Evolutionary conservation across 2,888 invertebrate genomes (phyloP).

Genomic region (Protula sp.): DNA sequence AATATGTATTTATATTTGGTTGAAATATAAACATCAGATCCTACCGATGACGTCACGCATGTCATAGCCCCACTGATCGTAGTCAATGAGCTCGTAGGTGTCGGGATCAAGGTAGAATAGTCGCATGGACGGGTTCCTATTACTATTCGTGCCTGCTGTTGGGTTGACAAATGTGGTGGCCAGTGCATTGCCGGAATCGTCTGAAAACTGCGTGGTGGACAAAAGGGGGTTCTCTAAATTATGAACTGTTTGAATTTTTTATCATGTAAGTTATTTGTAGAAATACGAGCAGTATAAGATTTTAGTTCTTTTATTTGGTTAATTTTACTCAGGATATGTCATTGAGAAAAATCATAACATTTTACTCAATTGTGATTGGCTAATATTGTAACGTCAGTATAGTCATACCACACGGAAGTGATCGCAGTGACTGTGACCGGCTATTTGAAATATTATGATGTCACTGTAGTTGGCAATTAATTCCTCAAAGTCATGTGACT

Average conservation of each 20-base stretch:
- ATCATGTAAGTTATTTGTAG: no score
- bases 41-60: neutral
- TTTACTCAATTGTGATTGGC: no score
- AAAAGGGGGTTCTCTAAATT: no score
- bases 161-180: slow-evolving; percentile 5
- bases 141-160: slow-evolving; percentile 5
- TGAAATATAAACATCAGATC: no score
- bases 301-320: no score
- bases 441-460: slow-evolving; percentile 16
- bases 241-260: no score
- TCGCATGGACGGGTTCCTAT: slow-evolving; percentile 16
- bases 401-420: slow-evolving; percentile 17
- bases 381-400: no score
- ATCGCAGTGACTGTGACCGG: slow-evolving; percentile 24
- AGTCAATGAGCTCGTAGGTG: slow-evolving; percentile 26
- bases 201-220: neutral
- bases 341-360: no score
- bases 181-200: neutral
- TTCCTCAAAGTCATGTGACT: slow-evolving; percentile 5
- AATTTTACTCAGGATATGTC: no score
- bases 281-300: no score
- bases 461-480: slow-evolving; percentile 14
- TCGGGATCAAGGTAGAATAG: slow-evolving; percentile 23
- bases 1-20: no score
- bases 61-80: slow-evolving; percentile 28